Conservation (phyloP, 92 coral and sea anemone genomes). For the Porites evermanni region DNA sequence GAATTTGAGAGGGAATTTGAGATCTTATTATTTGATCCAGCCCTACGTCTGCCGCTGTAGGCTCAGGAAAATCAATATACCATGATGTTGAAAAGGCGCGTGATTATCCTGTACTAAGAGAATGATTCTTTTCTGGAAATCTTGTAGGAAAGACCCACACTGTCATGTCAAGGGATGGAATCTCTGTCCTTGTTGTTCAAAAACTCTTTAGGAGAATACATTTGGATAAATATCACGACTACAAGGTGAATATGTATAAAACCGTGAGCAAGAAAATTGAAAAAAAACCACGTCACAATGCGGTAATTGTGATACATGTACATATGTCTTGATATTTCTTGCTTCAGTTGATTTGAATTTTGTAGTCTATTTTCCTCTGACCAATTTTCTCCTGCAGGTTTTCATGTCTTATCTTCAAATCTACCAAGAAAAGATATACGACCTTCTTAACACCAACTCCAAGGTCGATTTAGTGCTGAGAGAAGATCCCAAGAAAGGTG, state of each 20-base stretch:
- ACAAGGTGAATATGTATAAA: constrained; percentile 73
- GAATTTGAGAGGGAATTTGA: no score
- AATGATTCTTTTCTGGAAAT: background rate
- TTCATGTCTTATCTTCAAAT: constrained; percentile 87
- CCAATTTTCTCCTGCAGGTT: constrained; percentile 51
- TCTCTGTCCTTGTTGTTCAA: constrained; percentile 71
- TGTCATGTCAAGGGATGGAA: constrained; percentile 89
- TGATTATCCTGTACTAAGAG: no score
- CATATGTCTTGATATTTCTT: no score
- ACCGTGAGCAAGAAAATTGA: background rate
- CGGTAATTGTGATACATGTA: background rate
- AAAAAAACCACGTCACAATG: no score
- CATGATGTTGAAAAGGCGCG: background rate
- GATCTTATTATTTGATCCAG: no score
- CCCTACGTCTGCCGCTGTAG: no score
- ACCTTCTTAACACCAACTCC: constrained; percentile 77
- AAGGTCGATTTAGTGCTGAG: constrained; percentile 79
- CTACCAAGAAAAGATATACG: constrained; percentile 88
- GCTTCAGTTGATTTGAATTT: no score
- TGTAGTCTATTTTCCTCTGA: background rate
- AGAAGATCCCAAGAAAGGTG: constrained; percentile 90
- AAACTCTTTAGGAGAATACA: constrained; percentile 83
- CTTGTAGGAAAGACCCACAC: constrained; percentile 85
- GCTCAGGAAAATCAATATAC: no score
- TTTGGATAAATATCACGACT: constrained; percentile 69